Conservation (phyloP, 2,113 vertebrate genomes). For the Anoura caudifer region DNA sequence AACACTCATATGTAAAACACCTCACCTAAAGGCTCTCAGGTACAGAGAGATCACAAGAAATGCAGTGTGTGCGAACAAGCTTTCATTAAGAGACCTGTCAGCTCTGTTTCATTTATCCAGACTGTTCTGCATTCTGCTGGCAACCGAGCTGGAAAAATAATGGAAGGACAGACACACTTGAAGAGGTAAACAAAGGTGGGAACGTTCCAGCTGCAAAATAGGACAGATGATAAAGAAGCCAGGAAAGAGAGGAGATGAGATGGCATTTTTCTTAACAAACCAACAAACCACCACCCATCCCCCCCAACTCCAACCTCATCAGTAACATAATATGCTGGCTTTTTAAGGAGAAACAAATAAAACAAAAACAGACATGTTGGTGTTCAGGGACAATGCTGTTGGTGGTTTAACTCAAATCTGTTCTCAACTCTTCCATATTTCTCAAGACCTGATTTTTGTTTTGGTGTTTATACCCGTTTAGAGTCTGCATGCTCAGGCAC, state of each 20-base stretch:
- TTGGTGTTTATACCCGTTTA: neutral
- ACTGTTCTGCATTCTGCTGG: neutral
- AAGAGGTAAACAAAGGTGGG: neutral
- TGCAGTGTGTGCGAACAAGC: neutral
- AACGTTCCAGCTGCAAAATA: neutral
- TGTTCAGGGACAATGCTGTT: neutral
- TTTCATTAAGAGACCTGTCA: conserved; percentile 46
- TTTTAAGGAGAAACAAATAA: neutral
- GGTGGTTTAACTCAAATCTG: neutral
- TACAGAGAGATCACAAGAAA: neutral
- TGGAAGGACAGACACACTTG: neutral
- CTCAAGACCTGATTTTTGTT: neutral
- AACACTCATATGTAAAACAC: conserved; percentile 10
- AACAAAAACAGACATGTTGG: neutral
- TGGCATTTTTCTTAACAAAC: neutral
- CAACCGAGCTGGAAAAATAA: neutral
- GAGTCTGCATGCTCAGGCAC: neutral
- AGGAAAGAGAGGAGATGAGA: neutral
- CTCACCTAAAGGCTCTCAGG: neutral
- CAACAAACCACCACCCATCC: neutral
- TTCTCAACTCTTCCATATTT: neutral
- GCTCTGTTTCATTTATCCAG: neutral
- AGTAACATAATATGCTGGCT: neutral
- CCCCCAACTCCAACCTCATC: neutral
- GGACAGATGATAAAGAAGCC: neutral